Evolutionary conservation across 1,140 invertebrate genomes (phyloP).

Genomic region (Campoletis sonorensis): DNA sequence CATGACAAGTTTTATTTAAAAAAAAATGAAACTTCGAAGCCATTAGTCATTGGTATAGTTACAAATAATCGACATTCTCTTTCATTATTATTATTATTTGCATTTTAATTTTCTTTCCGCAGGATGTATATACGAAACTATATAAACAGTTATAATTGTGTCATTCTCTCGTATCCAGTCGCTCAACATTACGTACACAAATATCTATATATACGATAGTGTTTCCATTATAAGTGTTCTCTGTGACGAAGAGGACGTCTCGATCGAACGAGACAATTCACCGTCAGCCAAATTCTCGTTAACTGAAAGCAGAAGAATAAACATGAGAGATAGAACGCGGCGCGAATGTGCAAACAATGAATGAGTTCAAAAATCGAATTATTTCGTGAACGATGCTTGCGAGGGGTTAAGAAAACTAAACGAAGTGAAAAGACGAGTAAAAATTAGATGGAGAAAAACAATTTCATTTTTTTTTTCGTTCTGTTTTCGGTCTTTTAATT

Average conservation of each 20-base stretch:
- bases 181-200: constrained; percentile 7
- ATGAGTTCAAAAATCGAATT: constrained; percentile 1
- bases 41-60: not conserved
- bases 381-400: not conserved
- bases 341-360: not conserved
- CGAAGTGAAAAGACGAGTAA: not conserved
- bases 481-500: constrained; percentile 25
- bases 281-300: not conserved
- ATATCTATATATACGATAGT: constrained; percentile 12
- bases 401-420: not conserved
- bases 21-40: not conserved
- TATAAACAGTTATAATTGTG: not conserved
- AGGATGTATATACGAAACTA: not conserved
- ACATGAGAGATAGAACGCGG: not conserved
- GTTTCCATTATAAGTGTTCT: not conserved
- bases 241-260: not conserved
- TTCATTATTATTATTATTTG: not conserved
- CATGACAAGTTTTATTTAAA: too few relatives aligned
- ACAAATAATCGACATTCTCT: constrained; percentile 4
- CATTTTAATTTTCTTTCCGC: not conserved
- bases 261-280: constrained; percentile 5
- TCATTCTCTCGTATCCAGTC: not conserved
- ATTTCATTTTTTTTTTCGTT: not conserved
- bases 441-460: not conserved
- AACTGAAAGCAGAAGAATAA: constrained; percentile 21